phyloP scores from a whole-genome alignment of 2,113 vertebrate genomes.

The Pardalotus punctatus region DNA sequence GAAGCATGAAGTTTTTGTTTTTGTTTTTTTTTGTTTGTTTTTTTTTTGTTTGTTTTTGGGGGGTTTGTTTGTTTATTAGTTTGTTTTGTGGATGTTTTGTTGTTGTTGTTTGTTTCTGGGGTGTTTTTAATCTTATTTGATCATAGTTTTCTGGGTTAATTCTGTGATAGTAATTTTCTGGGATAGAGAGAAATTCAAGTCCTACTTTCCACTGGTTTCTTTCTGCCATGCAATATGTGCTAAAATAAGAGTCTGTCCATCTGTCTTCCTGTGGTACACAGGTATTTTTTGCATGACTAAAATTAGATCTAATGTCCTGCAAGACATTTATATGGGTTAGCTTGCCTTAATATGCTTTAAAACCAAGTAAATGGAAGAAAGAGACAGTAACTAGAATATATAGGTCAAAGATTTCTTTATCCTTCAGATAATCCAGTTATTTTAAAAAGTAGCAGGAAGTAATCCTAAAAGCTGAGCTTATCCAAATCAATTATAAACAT shows the following conservation, averaged over 20 bases:
- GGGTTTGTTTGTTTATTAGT: fast-evolving
- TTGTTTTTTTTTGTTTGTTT: not conserved
- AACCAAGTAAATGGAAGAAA: not conserved
- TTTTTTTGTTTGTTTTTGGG: not conserved
- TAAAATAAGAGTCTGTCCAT: conserved; percentile 57
- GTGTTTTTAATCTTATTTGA: not conserved
- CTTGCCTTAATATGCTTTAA: conserved; percentile 21
- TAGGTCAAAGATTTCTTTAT: conserved; percentile 52
- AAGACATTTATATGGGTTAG: conserved; percentile 26
- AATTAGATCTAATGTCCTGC: not conserved
- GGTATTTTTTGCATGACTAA: conserved; percentile 25
- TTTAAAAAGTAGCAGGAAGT: conserved; percentile 20
- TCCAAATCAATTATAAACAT: conserved; percentile 40
- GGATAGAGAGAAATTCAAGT: not conserved
- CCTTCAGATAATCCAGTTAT: conserved; percentile 43
- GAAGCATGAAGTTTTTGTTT: not conserved
- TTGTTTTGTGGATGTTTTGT: not conserved
- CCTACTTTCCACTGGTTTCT: not conserved
- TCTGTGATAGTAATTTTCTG: not conserved
- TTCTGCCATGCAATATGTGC: not conserved
- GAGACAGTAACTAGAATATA: conserved; percentile 6
- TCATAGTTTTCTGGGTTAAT: not conserved
- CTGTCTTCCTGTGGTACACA: conserved; percentile 31
- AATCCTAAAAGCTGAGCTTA: conserved; percentile 55
- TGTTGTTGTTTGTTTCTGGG: not conserved